Conservation (phyloP, 2,888 invertebrate species). For the Platycheirus rosarum region DNA sequence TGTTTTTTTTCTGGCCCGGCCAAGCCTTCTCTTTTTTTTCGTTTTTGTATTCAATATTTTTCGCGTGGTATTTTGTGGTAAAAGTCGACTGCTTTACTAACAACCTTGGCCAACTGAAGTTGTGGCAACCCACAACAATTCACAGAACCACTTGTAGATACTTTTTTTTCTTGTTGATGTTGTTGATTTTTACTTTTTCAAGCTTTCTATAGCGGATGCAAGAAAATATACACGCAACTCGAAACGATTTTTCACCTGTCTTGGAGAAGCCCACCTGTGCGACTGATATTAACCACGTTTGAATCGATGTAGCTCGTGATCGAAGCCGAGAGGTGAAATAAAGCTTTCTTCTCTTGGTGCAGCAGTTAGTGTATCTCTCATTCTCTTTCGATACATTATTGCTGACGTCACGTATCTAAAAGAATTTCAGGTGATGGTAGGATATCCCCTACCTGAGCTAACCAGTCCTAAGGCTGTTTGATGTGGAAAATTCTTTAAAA, state of each 20-base stretch:
- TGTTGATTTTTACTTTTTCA: constrained; percentile 42
- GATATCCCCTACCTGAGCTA: constrained; percentile 23
- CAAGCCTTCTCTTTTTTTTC: constrained; percentile 51
- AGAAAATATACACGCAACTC: constrained; percentile 31
- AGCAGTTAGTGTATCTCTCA: constrained; percentile 5
- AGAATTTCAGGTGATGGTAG: constrained; percentile 27
- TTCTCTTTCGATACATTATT: constrained; percentile 45
- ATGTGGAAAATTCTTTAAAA: constrained; percentile 42
- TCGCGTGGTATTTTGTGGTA: constrained; percentile 41
- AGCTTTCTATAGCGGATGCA: constrained; percentile 61
- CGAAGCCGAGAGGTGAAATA: constrained; percentile 35
- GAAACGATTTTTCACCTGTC: constrained; percentile 62
- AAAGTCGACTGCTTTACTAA: constrained; percentile 50
- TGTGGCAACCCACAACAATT: constrained; percentile 47
- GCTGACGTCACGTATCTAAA: constrained; percentile 54
- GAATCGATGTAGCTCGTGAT: constrained; percentile 34
- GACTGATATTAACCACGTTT: constrained; percentile 68
- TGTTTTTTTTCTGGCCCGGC: constrained; percentile 15
- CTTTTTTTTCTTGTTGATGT: constrained; percentile 24
- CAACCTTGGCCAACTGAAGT: constrained; percentile 65
- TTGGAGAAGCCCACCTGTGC: constrained; percentile 71
- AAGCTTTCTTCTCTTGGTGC: constrained; percentile 65
- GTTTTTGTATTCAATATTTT: neutral
- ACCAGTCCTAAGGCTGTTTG: constrained; percentile 37
- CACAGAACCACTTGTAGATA: constrained; percentile 45